Percentiles rank a stretch among this genome's conserved stretches.
Evolutionary conservation across 2,113 vertebrate genomes (phyloP).

Genomic region (Proteles cristata): DNA sequence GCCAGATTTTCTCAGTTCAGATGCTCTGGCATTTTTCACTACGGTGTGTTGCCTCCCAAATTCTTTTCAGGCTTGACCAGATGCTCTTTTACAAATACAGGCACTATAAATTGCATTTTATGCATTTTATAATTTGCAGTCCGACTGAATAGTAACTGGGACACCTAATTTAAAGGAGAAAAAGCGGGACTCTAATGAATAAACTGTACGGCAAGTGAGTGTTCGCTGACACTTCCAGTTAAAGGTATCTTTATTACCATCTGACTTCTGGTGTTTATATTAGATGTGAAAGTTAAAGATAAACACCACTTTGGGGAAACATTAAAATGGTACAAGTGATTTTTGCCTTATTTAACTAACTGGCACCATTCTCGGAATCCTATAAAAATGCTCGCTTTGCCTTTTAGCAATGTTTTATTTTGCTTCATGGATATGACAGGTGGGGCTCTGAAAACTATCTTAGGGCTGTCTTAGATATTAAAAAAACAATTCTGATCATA

Average conservation of each 20-base stretch:
- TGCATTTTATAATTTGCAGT: constrained; percentile 64
- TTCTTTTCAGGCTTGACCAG: constrained; percentile 41
- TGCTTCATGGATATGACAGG: neutral
- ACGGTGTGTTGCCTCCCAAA: neutral
- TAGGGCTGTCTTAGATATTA: neutral
- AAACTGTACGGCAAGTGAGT: neutral
- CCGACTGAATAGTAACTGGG: constrained; percentile 42
- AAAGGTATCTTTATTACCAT: constrained; percentile 58
- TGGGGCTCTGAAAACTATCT: neutral
- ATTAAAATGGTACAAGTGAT: constrained; percentile 63
- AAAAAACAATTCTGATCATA: neutral
- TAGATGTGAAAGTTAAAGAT: constrained; percentile 68
- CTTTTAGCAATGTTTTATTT: constrained; percentile 40
- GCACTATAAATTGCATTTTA: constrained; percentile 62
- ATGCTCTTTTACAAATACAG: constrained; percentile 66
- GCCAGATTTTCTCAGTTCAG: neutral
- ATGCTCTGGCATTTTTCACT: neutral
- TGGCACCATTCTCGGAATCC: constrained; percentile 51
- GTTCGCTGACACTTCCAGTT: constrained; percentile 31
- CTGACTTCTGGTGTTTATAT: constrained; percentile 72
- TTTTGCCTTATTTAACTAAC: constrained; percentile 70
- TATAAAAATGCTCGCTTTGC: constrained; percentile 29
- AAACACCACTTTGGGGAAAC: constrained; percentile 66
- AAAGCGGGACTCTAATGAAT: neutral
- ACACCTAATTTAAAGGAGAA: constrained; percentile 57